phyloP scores from a whole-genome alignment of 2,888 invertebrate genomes.

The Drosophila rellima region DNA sequence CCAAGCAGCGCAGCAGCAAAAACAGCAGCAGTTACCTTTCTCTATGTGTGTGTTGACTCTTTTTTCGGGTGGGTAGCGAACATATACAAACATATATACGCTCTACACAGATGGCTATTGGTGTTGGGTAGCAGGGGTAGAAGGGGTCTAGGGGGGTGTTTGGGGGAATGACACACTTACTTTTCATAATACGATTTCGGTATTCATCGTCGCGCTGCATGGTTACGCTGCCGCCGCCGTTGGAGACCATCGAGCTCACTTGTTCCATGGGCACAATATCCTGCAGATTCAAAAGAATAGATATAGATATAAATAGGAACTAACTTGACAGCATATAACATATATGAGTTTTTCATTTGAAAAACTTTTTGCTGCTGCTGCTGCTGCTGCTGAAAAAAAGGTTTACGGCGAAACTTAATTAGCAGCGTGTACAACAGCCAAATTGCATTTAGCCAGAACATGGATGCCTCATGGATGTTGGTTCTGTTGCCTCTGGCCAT shows the following conservation, averaged over 20 bases:
- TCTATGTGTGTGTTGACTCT: constrained; percentile 46
- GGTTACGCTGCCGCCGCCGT: constrained; percentile 84
- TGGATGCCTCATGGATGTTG: constrained; percentile 32
- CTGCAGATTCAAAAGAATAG: constrained; percentile 63
- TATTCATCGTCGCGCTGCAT: constrained; percentile 86
- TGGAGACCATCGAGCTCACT: constrained; percentile 85
- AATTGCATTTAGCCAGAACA: constrained; percentile 62
- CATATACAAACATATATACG: constrained; percentile 28
- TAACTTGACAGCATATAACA: neutral
- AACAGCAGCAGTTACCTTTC: constrained; percentile 67
- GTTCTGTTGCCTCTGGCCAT: constrained; percentile 2
- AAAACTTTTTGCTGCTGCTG: constrained; percentile 35
- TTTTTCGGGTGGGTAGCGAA: constrained; percentile 15
- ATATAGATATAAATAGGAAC: neutral
- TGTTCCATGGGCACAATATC: constrained; percentile 86
- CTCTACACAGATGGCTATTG: constrained; percentile 2
- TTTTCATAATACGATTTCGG: constrained; percentile 85
- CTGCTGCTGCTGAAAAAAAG: constrained; percentile 4
- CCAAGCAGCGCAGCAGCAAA: constrained; percentile 38
- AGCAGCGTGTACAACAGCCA: constrained; percentile 47
- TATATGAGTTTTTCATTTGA: constrained; percentile 51
- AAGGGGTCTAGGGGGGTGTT: neutral
- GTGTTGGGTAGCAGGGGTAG: neutral
- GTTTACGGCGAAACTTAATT: constrained; percentile 64
- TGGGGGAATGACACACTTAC: constrained; percentile 79